Base-by-base conservation (phyloP, 2,797 vertebrate species). In the Hypotaenidia okinawae region DNA sequence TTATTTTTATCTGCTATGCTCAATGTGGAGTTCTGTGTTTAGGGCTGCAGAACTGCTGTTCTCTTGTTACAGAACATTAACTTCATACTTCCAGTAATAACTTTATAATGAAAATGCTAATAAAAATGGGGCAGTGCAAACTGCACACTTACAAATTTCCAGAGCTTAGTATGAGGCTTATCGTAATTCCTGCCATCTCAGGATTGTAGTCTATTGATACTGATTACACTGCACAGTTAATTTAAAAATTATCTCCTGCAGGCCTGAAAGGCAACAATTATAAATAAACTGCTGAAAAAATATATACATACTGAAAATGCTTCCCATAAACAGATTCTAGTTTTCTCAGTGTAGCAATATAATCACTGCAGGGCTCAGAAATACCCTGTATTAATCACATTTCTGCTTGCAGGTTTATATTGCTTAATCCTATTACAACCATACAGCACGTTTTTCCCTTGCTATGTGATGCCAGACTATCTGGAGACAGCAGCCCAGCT, bases 31-130 rank as follows among this genome's bases (percentile, higher is more conserved):
- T 75, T 95, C 75, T 89, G 55, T 80, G 77, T 84, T 95, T 80
- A 75, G 89, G 58, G 61, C 75, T 68, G 72, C 23, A 7, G 87
- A 95, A 90, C 82, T 93, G 93, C 75, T 68, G 68, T 85, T 95
- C 87, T 89, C 84, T 90, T 94, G 87, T 72, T 94, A 91, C 92
- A 96, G 94, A 95, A 95, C 89, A 87, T 94, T 96, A 96, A 92
- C 84, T 94, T 93, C 79, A 73, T 91, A 75, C 49, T 95, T 93
- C 67, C 90, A 90, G 66, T 92, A 95, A 95, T 61, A 95, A 90
- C 84, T 95, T 93, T 58, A 73, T 94, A 94, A 96, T 96, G 92
- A 90, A 95, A 96, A 92, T 55, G 81, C 89, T 94, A 89, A 94
- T 94, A 95, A 90, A 96, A 95, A 89, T 24, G 47, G 58, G 61